phyloP scores from a whole-genome alignment of 2,888 invertebrate species.

The Vannuccia rotundouncinata region DNA sequence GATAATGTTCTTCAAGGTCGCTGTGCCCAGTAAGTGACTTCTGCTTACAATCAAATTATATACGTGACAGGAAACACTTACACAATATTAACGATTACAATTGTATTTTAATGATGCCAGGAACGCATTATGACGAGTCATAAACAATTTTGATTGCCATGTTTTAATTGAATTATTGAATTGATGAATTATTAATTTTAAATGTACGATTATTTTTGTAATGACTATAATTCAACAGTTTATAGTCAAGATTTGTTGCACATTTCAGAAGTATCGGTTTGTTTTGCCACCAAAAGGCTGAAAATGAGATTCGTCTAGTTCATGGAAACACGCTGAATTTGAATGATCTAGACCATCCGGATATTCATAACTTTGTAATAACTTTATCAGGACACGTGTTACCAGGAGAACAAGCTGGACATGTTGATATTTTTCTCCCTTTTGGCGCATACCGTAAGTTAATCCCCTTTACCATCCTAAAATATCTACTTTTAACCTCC shows the following conservation, averaged over 20 bases:
- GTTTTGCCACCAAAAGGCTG: constrained; percentile 48
- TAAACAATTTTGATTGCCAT: too few relatives aligned
- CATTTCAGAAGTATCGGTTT: constrained; percentile 50
- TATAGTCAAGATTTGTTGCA: background rate
- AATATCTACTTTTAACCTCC: too few relatives aligned
- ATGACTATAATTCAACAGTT: background rate
- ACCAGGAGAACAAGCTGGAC: constrained; percentile 47
- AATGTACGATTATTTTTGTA: background rate
- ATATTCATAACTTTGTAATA: constrained; percentile 49
- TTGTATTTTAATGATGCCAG: too few relatives aligned
- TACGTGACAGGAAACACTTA: too few relatives aligned
- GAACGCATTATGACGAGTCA: too few relatives aligned
- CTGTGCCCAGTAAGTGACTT: constrained; percentile 51
- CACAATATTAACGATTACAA: too few relatives aligned
- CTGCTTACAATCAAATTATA: too few relatives aligned
- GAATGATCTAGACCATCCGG: constrained; percentile 46
- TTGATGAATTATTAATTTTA: background rate
- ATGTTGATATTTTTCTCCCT: constrained; percentile 51
- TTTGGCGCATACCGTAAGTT: constrained; percentile 49
- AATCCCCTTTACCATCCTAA: too few relatives aligned
- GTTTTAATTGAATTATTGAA: too few relatives aligned
- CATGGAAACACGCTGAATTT: constrained; percentile 47
- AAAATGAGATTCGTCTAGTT: constrained; percentile 48
- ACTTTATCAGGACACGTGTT: constrained; percentile 46
- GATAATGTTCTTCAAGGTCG: constrained; percentile 48